Evolutionary conservation across 2,797 vertebrate species (phyloP), one percentile per base, ranked within the genome.

Genomic region (Sebastes jordani): DNA sequence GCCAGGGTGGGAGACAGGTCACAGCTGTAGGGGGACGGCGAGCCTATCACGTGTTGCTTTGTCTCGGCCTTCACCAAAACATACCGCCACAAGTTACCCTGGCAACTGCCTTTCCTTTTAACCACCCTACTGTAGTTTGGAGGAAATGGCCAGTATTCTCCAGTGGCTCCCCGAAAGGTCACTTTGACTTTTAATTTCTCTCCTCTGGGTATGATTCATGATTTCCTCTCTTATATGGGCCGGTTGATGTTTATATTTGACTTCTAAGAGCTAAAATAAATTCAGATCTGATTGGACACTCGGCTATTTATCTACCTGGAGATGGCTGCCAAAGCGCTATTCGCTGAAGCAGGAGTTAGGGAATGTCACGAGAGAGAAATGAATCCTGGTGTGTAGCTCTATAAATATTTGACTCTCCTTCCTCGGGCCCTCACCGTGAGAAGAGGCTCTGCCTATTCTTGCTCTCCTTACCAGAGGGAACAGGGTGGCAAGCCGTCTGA

Each of bases 361-460:
- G 84, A 89, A 93, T 91, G 91, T 91, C 92, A 93, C 7, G 20
- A 76, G 86, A 94, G 92, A 94, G 88, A 93, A 93, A 93, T 93
- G 84, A 89, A 91, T 88, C 78, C 82, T n/a, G 64, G 81, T 64
- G 89, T 67, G 58, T 60, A 78, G 87, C 88, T 91, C 94, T 95
- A 95, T 94, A 95, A 95, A 95, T 96, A 96, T 93, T 92, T 90
- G 88, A 91, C 91, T 94, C 93, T 91, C 90, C 88, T 89, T 88
- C 86, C 75, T 91, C 78, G 54, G 82, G 87, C 74, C 78, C 90
- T 94, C 87, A 90, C 85, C 74, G 74, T 68, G 87, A 86, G 90
- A 87, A 78, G 89, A 87, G 82, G 63, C 88, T 88, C 87, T 92
- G 84, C 91, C 91, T 92, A 90, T 90, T 94, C 90, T 88, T 92